Percentiles rank a stretch among this genome's conserved stretches.
These are phyloP conservation scores for Lucifuga dentata DNA, from an alignment of 2,113 vertebrate species.

Conservation along the genomic window DNA sequence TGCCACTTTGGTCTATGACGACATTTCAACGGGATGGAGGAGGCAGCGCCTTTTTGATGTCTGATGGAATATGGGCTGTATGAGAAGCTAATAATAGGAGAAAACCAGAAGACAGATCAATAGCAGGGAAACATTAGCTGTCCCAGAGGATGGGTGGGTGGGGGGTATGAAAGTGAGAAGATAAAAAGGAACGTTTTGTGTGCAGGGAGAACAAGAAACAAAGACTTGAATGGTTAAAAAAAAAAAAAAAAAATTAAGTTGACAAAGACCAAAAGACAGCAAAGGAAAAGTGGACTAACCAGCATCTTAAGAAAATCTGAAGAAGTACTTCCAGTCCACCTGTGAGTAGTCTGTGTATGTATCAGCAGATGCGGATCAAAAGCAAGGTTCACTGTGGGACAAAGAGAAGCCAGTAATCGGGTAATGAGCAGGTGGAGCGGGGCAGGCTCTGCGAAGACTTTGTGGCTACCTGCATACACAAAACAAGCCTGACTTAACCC, in stretches of 20 bases:
- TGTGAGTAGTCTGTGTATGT: constrained; percentile 14
- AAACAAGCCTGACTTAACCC: constrained; percentile 41
- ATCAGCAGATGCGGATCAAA: constrained; percentile 50
- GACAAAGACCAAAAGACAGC: constrained; percentile 10
- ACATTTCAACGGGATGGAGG: constrained; percentile 18
- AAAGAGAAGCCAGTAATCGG: constrained; percentile 39
- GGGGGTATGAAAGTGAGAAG: constrained; percentile 22
- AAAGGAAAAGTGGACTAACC: neutral
- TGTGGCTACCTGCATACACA: constrained; percentile 56
- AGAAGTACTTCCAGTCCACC: constrained; percentile 5
- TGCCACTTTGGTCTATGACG: constrained; percentile 11
- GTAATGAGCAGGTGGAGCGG: constrained; percentile 6
- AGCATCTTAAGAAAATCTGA: constrained; percentile 8
- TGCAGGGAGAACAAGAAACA: neutral
- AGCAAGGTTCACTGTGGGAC: constrained; percentile 48
- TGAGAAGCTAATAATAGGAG: constrained; percentile 73
- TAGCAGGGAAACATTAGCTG: constrained; percentile 76
- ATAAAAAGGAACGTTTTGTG: neutral
- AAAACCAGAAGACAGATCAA: constrained; percentile 72
- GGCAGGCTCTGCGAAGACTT: constrained; percentile 1
- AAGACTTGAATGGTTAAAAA: neutral
- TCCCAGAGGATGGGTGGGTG: constrained; percentile 47
- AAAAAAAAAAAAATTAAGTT: constrained; percentile 1
- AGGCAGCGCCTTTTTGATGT: constrained; percentile 44
- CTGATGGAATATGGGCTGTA: constrained; percentile 50